Percentiles rank a stretch among this genome's conserved stretches.
Conservation (phyloP, 2,113 vertebrate species). For the Aldabrachelys gigantea region DNA sequence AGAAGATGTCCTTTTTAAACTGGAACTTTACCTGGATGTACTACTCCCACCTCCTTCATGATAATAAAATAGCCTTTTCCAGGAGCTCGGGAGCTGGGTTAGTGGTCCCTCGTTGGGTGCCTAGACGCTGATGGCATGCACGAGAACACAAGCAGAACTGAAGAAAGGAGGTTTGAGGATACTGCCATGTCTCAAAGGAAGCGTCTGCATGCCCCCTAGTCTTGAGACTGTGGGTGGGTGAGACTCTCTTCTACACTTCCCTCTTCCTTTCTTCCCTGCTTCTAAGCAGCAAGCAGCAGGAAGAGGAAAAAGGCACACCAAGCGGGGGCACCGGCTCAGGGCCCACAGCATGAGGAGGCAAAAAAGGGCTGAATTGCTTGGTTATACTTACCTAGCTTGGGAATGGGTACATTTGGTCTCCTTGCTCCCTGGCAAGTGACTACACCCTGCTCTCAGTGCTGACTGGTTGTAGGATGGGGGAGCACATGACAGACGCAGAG, state of each 20-base stretch:
- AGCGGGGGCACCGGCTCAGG: accelerated
- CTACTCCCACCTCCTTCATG: background rate
- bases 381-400: background rate
- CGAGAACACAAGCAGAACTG: background rate
- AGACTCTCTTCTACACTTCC: background rate
- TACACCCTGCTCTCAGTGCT: background rate
- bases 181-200: background rate
- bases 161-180: background rate
- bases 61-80: background rate
- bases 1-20: background rate
- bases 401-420: background rate
- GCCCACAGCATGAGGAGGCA: background rate
- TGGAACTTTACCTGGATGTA: background rate
- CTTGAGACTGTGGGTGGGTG: background rate
- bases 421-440: background rate
- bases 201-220: background rate
- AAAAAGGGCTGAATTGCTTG: background rate
- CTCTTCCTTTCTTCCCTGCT: background rate
- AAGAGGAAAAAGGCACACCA: background rate
- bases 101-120: background rate
- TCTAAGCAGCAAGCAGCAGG: background rate
- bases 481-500: background rate
- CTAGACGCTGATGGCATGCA: background rate
- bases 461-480: background rate
- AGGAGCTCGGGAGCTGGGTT: background rate